phyloP scores from a whole-genome alignment of 1,140 invertebrate species.

The Anastatus disparis region DNA sequence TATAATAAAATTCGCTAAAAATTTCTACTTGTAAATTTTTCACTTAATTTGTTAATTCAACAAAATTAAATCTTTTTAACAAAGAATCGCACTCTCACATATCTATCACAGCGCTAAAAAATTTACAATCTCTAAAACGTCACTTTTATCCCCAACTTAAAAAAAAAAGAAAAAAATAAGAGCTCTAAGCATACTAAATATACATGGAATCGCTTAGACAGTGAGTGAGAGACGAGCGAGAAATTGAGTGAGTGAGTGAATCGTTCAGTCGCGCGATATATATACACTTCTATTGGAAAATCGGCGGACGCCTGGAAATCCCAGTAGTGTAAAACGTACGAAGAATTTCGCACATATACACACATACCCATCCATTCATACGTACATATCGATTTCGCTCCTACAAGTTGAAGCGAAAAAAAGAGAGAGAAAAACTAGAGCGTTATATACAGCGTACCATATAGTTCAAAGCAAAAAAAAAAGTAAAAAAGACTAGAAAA shows the following conservation, averaged over 20 bases:
- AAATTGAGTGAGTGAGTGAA: constrained; percentile 1
- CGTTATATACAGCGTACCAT: background rate
- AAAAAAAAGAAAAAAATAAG: background rate
- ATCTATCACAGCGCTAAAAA: no score
- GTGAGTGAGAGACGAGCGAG: background rate
- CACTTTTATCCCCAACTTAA: no score
- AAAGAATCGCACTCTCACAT: no score
- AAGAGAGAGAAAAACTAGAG: constrained; percentile 40
- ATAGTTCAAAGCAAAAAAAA: no score
- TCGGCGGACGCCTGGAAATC: background rate
- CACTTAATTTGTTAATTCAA: no score
- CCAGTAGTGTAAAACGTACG: background rate
- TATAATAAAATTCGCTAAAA: no score
- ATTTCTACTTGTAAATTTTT: no score
- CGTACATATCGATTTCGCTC: no score
- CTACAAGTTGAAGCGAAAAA: background rate
- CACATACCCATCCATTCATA: no score
- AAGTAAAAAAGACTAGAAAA: background rate
- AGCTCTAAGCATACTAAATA: background rate
- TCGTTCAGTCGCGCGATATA: background rate
- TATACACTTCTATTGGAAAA: background rate
- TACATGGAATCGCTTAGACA: background rate
- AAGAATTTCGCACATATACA: no score
- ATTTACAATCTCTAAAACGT: no score
- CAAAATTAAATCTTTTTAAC: no score